Evolutionary conservation across 2,888 invertebrate species (phyloP), one percentile per base, ranked within the genome.

Genomic region (Fissipunctia ypsillon): DNA sequence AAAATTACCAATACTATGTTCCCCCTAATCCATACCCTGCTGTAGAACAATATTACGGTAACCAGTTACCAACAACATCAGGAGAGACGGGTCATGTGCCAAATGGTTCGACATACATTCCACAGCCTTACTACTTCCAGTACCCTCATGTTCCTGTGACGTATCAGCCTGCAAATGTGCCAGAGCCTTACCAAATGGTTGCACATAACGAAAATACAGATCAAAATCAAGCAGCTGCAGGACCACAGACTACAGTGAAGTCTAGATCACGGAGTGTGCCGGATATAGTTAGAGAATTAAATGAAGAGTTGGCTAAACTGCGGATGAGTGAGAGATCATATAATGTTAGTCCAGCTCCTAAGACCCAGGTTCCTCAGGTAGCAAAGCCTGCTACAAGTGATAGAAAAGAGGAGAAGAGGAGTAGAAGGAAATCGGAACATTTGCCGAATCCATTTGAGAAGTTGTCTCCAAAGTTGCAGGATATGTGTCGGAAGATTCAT

Each of bases 201-300:
- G 56, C 65, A 50, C 84, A 76, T 16, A 81, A 71, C 25, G 90
- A 90, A 48, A 88, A 74, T 73, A 74, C 76, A 1, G 88, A 88
- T 60, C 89, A 88, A 22, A 89, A 86, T 68, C 84, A 86, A 66
- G 84, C 84, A 31, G 70, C 76, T 22, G 28, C 64, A 5, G 87
- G 82, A 65, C 88, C 90, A 56, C 92, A 91, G 64, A 91, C 88
- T 70, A 90, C 90, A 19, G 89, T 93, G 2, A 96, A 96, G 78
- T 96, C 94, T 9, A 93, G 97, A 82, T 97, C 97, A 0, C 95
- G 97, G 85, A 97, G 97, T 92, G 98, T 98, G 57, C 98, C 98
- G 0, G 97, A 98, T 91, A 98, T 98, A 90, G 96, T 98, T 31
- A 97, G 97, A 88, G 98, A 98, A 87, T 94, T 98, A 79, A 97